Base-by-base conservation (phyloP, 2,113 vertebrate genomes). In the Tonatia bakeri region DNA sequence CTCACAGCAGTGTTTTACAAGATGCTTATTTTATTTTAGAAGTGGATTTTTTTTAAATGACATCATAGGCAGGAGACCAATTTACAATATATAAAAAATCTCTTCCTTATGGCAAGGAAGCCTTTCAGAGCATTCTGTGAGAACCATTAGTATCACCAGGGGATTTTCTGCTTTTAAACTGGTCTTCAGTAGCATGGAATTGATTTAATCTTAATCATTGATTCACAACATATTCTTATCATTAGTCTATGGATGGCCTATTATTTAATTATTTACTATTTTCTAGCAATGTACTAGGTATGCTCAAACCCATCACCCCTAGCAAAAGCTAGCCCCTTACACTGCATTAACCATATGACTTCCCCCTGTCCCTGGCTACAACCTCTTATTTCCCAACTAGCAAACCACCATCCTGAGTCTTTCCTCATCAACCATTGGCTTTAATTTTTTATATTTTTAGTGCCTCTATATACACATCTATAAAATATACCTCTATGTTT, bases 1-100 rank as follows among this genome's bases (percentile, higher is more conserved):
- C 59, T 88, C 70, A 69, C 4, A 73, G 61, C 13, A 65, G 20
- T 47, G 43, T 69, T 85, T 85, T 91, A 45, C 91, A 69, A 79
- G 86, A 8, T 76, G 52, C 67, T 75, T 87, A 75, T 87, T 92
- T 67, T 77, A 54, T 90, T 79, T 91, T 96, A 26, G 87, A 96
- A 95, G 56, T 26, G 24, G 56, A 36, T 19, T 87, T 38, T 56
- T 91, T 82, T 69, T 28, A n/a, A 73, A 91, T 69, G 38, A 70
- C 38, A 45, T 31, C 59, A 52, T 70, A 80, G 36, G 43, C 9
- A 24, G 7, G 20, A 12, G 11, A 31, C 14, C 16, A 31, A 38
- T 47, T 73, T 87, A 56, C 80, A 95, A 45, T 8, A 36, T 54
- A 56, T 9, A 79, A 43, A 47, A 33, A 50, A 3, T 0, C 31